Evolutionary conservation across 2,797 vertebrate species (phyloP).

Genomic region (Bovichtus variegatus): DNA sequence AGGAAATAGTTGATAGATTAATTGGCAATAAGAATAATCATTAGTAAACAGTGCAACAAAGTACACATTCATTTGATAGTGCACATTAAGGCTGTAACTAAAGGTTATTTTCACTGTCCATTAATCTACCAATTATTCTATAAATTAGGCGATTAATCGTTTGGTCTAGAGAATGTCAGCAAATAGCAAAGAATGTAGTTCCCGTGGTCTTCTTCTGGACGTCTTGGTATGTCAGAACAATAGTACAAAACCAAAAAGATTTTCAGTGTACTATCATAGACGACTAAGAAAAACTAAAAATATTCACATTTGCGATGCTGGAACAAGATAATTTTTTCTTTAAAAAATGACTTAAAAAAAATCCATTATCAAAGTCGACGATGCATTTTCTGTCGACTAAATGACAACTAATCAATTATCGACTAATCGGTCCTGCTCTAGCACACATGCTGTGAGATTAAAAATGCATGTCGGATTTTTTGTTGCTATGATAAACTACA

Average conservation of each 20-base stretch:
- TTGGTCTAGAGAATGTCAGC: not conserved
- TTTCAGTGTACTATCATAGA: not conserved
- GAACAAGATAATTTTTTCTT: not conserved
- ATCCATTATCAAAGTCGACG: not conserved
- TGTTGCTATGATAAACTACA: not conserved
- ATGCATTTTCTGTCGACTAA: not conserved
- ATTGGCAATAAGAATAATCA: not conserved
- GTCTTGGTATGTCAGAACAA: not conserved
- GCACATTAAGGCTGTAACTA: not conserved
- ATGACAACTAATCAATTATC: not conserved
- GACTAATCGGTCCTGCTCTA: accelerated
- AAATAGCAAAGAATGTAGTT: not conserved
- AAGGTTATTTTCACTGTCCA: not conserved
- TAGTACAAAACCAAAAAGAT: not conserved
- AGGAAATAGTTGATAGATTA: not conserved
- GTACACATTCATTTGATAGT: not conserved
- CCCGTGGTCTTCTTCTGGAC: too few species aligned
- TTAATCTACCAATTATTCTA: not conserved
- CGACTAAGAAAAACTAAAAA: not conserved
- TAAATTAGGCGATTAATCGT: not conserved
- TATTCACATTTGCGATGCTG: not conserved
- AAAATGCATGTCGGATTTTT: not conserved
- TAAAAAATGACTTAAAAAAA: not conserved
- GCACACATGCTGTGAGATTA: not conserved
- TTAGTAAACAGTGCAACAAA: not conserved